Evolutionary conservation across 2,113 vertebrate species (phyloP).

Genomic region (Daboia siamensis): DNA sequence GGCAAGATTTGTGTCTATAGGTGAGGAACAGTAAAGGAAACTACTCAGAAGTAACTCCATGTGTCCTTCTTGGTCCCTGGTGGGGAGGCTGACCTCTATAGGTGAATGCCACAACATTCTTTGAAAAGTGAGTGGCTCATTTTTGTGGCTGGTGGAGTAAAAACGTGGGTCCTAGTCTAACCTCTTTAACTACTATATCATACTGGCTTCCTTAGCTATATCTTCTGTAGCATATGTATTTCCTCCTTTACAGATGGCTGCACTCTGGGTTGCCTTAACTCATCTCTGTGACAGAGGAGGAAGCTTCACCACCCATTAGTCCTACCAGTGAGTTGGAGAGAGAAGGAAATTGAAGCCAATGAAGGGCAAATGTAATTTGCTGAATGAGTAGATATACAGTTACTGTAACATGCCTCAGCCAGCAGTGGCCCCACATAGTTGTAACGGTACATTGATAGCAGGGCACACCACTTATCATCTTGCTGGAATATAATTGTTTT

Average conservation of each 20-base stretch:
- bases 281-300: rapidly evolving
- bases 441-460: constrained; percentile 35
- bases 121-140: neutral
- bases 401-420: constrained; percentile 19
- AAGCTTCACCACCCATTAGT: constrained; percentile 22
- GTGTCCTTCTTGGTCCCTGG: neutral
- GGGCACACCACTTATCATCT: constrained; percentile 35
- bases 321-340: neutral
- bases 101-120: neutral
- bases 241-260: neutral
- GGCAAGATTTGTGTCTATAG: neutral
- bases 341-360: constrained; percentile 35
- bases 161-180: neutral
- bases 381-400: constrained; percentile 48
- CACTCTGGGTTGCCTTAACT: neutral
- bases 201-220: neutral
- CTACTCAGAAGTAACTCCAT: neutral
- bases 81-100: neutral
- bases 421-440: constrained; percentile 56
- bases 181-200: neutral
- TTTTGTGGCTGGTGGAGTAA: neutral
- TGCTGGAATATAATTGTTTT: neutral
- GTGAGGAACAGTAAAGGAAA: neutral
- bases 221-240: neutral
- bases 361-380: constrained; percentile 57